Base-by-base conservation (phyloP, 2,888 invertebrate species). In the Laspeyria flexula region DNA sequence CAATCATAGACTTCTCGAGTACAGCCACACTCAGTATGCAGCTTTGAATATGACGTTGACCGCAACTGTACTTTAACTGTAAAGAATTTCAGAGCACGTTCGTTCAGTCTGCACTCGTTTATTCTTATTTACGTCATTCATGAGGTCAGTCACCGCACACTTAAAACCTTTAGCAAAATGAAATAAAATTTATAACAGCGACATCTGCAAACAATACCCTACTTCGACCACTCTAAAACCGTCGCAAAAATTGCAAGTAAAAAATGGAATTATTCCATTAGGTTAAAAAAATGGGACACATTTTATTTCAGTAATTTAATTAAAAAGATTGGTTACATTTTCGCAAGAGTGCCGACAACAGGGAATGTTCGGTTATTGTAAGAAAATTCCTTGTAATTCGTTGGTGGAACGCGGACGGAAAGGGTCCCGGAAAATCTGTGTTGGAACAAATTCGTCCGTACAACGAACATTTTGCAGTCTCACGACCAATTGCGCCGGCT, bases 251-350 rank as follows among this genome's bases (percentile, higher is more conserved):
- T 55, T 41, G 48, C 50, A 55, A 67, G 64, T 56, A 43, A 18
- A 50, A 66, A 65, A 59, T 52, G 67, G 53, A 67, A 66, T 65
- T 54, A 67, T 67, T 60, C 49, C 55, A 67, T 65, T 67, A 54
- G 15, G 33, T 43, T n/a, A 21, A 56, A 68, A 66, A 63, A 66
- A 63, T 60, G 58, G 51, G 60, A 55, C 60, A 69, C 61, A 58
- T 68, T 66, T 66, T 68, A 68, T 64, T 58, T 55, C 60, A 41
- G 75, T 79, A 79, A 83, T 83, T 82, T 80, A 83, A 83, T 83
- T 80, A 79, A 77, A 77, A 83, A 77, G 73, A 76, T 77, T 79
- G 75, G 77, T 77, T 70, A 77, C 75, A 71, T 76, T 75, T 77
- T 69, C 61, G 55, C 67, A 51, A 67, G 61, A 72, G 58, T 55